phyloP scores from a whole-genome alignment of 1,140 invertebrate genomes.

The Procambarus clarkii region DNA sequence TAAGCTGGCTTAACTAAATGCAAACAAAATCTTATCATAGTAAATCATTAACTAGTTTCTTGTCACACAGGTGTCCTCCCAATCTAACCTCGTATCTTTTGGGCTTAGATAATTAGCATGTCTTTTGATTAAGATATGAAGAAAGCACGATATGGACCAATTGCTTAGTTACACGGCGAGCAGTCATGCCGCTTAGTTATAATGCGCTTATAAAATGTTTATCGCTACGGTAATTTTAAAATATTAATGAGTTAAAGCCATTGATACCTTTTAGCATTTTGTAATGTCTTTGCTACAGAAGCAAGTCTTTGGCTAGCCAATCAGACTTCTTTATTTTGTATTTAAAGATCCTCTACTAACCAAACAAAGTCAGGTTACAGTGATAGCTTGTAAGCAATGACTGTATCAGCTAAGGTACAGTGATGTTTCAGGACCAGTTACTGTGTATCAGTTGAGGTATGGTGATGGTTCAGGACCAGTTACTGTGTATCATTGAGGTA shows the following conservation, averaged over 20 bases:
- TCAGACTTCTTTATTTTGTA: not conserved
- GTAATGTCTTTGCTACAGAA: not conserved
- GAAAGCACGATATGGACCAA: not conserved
- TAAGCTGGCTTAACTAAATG: too few species aligned
- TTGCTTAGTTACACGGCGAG: not conserved
- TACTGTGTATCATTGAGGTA: too few species aligned
- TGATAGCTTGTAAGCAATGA: too few species aligned
- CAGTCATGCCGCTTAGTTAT: not conserved
- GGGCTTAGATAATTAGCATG: not conserved
- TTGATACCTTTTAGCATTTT: not conserved
- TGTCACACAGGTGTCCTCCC: not conserved
- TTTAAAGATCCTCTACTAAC: too few species aligned
- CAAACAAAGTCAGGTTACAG: too few species aligned
- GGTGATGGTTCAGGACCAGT: too few species aligned
- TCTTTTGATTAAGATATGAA: not conserved
- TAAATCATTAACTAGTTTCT: not conserved
- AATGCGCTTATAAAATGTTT: too few species aligned
- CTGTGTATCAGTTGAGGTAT: too few species aligned
- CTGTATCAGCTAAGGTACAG: too few species aligned
- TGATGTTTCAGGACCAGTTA: too few species aligned
- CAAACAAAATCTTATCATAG: too few species aligned
- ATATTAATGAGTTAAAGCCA: not conserved
- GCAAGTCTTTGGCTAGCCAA: not conserved
- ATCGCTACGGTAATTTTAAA: not conserved
- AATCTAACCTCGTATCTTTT: not conserved